Evolutionary conservation across 2,888 invertebrate genomes (phyloP), one percentile per base, ranked within the genome.

Genomic region (Timandra comae): DNA sequence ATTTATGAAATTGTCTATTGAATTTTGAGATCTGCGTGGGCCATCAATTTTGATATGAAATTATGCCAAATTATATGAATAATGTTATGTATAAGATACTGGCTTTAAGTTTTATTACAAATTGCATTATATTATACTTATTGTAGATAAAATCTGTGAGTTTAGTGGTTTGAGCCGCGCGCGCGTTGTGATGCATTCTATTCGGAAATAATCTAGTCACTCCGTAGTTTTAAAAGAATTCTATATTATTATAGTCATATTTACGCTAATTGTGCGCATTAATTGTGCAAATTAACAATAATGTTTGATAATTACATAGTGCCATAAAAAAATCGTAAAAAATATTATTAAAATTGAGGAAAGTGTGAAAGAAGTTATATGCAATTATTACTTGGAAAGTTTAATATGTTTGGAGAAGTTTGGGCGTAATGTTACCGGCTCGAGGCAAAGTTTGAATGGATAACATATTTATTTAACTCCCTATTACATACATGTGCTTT

Each of bases 11-110:
- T 48, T 53, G 52, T 56, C 49, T 52, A 49, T 56, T 62, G 60
- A 66, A 71, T 70, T 69, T 70, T 65, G 57, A 60, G 58, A 56
- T 64, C 46, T 53, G 31, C 36, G 61, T 46, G 62, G 67, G 65
- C 63, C 66, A 70, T 61, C 55, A 52, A 52, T 70, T 70, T 76
- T 70, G 56, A 68, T 67, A 68, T 51, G 52, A 52, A 62, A 55
- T 16, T 62, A 64, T 70, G 73, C 73, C 72, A 74, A 76, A 74
- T 72, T 68, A 68, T 63, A 55, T 56, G 65, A 58, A 54, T 53
- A 53, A 49, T 44, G 49, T 45, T 55, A 54, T 49, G 40, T 52
- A 43, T 56, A 52, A 53, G 51, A 44, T 49, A 55, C 49, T 56
- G 53, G 52, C 55, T 52, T 55, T 56, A 49, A 50, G 51, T 61